Evolutionary conservation across 1,140 invertebrate genomes (phyloP), one percentile per base, ranked within the genome.

Genomic region (Drosophila saltans): DNA sequence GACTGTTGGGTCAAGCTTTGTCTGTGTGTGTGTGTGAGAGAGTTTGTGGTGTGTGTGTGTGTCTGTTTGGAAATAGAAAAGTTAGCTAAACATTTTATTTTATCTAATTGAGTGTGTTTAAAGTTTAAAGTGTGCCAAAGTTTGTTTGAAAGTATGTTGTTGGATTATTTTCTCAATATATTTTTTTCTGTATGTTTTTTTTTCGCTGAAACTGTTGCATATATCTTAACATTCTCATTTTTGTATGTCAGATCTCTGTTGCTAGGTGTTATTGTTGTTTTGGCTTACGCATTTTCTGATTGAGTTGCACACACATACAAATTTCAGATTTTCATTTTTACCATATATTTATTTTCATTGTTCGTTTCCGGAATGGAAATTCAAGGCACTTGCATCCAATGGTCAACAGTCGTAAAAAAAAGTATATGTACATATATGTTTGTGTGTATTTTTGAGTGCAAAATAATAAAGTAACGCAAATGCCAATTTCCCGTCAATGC

Each of bases 41-140:
- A 21, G 45, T 48, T 24, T 52, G 45, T 52, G 45, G 45, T 26
- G 8, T 52, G 21, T 52, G 45, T 43, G 41, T 43, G 41, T n/a
- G 41, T 52, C 21, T 52, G 45, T 73, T 70, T 80, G 84, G 48
- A 56, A 68, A 82, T 63, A 39, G 57, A 43, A 72, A 88, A 89
- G 83, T 88, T 88, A 72, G 77, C 84, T 89, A 89, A 83, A 88
- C 83, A 88, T 88, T 88, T 88, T 83, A 88, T 88, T 83, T 78
- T 88, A 88, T 88, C 83, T 89, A 83, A 88, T 88, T 88, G 84
- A 88, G 83, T 89, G 83, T 88, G 83, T 89, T 88, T 89, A 88
- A 89, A 88, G 76, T 86, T 89, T 88, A 86, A 86, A 86, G 82
- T 83, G 80, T 80, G 84, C 84, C 77, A 81, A 89, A 84, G 78